Evolutionary conservation across 2,797 vertebrate genomes (phyloP).

Genomic region (Pantherophis alleghaniensis): DNA sequence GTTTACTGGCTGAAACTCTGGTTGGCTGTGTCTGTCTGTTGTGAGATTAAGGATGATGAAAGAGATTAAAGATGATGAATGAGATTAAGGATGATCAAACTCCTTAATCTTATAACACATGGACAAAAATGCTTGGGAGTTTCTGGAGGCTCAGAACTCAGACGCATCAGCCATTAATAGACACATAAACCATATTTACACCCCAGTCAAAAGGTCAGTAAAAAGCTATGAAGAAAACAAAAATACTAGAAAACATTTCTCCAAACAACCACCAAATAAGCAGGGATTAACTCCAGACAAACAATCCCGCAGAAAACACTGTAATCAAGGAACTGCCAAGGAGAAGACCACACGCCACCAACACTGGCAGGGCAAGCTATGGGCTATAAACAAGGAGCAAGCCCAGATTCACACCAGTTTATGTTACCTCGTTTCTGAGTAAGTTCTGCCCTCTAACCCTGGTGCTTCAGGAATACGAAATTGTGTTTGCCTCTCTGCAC

Average conservation of each 20-base stretch:
- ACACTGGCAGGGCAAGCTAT: not conserved
- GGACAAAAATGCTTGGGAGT: not conserved
- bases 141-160: not conserved
- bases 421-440: not conserved
- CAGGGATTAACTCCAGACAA: not conserved
- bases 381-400: not conserved
- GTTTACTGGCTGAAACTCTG: not conserved
- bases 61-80: no score
- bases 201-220: not conserved
- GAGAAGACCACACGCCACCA: not conserved
- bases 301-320: not conserved
- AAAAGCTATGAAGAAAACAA: not conserved
- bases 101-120: not conserved
- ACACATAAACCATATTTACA: not conserved
- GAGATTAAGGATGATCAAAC: not conserved
- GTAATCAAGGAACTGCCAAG: not conserved
- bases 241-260: not conserved
- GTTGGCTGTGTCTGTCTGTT: not conserved
- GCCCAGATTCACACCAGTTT: not conserved
- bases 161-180: not conserved
- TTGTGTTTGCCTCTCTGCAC: no score
- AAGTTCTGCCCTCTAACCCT: not conserved
- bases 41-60: not conserved
- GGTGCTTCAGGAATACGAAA: not conserved
- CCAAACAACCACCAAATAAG: not conserved